These are phyloP conservation scores for Caenorhabditis latens DNA, from an alignment of 1,140 invertebrate species.

Conservation along the genomic window DNA sequence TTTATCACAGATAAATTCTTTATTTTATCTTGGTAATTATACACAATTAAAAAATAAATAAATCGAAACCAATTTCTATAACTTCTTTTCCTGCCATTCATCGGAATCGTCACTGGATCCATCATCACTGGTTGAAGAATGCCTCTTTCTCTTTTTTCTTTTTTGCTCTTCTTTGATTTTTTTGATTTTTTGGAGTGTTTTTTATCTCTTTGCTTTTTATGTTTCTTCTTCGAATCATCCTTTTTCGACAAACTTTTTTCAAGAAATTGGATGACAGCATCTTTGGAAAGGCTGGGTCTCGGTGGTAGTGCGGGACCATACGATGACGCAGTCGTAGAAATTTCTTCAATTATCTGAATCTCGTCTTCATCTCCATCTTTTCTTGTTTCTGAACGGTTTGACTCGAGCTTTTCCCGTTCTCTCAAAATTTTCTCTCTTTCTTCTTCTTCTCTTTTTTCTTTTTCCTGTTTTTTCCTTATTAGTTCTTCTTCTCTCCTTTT, in stretches of 20 bases:
- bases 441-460: not conserved
- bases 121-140: not conserved
- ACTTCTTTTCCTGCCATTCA: slow-evolving; percentile 22
- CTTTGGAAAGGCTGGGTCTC: not conserved
- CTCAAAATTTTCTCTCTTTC: not conserved
- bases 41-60: not conserved
- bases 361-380: slow-evolving; percentile 3
- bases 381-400: not conserved
- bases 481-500: slow-evolving; percentile 14
- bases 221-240: not conserved
- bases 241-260: slow-evolving; percentile 8
- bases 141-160: not conserved
- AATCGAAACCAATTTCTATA: not conserved
- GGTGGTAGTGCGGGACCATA: not conserved
- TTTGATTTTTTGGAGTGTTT: slow-evolving; percentile 20
- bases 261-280: not conserved
- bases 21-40: not conserved
- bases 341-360: slow-evolving; percentile 45
- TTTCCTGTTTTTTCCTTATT: not conserved
- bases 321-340: not conserved
- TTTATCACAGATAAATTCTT: not conserved
- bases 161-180: not conserved
- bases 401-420: not conserved
- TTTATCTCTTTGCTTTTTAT: not conserved
- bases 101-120: slow-evolving; percentile 21